Evolutionary conservation across 1,140 invertebrate species (phyloP).

Genomic region (Drosophila tropicalis): DNA sequence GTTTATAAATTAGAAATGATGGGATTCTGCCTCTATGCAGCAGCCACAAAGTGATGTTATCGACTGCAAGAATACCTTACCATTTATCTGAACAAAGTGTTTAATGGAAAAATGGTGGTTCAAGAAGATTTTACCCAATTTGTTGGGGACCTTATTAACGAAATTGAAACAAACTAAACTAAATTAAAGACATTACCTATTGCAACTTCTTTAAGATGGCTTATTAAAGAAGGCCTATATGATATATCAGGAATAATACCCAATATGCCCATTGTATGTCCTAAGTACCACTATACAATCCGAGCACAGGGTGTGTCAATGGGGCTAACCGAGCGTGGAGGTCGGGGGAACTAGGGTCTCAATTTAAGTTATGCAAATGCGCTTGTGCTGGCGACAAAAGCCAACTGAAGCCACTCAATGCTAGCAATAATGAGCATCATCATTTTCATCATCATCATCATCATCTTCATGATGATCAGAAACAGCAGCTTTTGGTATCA

Average conservation of each 20-base stretch:
- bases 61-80: slow-evolving; percentile 39
- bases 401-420: slow-evolving; percentile 43
- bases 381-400: slow-evolving; percentile 64
- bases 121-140: too few relatives aligned
- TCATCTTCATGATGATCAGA: slow-evolving; percentile 12
- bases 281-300: slow-evolving; percentile 17
- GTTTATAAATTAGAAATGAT: slow-evolving; percentile 81
- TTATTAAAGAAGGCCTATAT: too few relatives aligned
- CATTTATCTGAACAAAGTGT: not conserved
- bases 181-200: too few relatives aligned
- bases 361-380: slow-evolving; percentile 77
- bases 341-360: slow-evolving; percentile 9
- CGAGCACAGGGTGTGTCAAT: not conserved
- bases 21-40: slow-evolving; percentile 46
- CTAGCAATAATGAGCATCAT: slow-evolving; percentile 57
- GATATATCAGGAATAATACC: too few relatives aligned
- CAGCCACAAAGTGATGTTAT: slow-evolving; percentile 17
- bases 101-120: not conserved
- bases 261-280: not conserved
- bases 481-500: slow-evolving; percentile 1
- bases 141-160: too few relatives aligned
- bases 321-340: slow-evolving; percentile 7
- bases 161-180: too few relatives aligned
- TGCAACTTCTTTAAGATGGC: too few relatives aligned
- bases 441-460: slow-evolving; percentile 6